Conservation (phyloP, 2,888 invertebrate species). For the Bembecia ichneumoniformis region DNA sequence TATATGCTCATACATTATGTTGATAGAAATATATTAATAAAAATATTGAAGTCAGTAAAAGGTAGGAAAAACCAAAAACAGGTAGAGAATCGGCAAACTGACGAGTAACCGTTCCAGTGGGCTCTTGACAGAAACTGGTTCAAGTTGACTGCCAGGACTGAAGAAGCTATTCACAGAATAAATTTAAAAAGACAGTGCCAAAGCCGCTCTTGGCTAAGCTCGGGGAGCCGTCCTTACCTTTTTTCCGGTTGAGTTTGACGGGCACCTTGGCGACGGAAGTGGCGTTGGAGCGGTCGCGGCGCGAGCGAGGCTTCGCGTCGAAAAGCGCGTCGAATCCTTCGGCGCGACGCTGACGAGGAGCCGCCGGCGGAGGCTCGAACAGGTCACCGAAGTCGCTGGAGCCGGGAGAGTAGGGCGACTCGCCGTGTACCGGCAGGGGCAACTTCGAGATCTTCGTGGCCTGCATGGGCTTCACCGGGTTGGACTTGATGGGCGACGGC, state of each 20-base stretch:
- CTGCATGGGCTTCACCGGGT: conserved; percentile 72
- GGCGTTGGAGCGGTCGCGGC: conserved; percentile 13
- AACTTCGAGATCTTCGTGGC: conserved; percentile 30
- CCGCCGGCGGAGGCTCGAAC: conserved; percentile 75
- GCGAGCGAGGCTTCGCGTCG: conserved; percentile 42
- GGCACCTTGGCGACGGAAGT: conserved; percentile 37
- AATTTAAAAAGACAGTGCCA: too few relatives aligned
- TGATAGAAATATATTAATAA: too few relatives aligned
- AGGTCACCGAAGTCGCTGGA: conserved; percentile 91
- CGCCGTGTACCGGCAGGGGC: conserved; percentile 65
- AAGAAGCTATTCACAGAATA: too few relatives aligned
- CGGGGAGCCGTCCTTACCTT: too few relatives aligned
- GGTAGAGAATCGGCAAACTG: too few relatives aligned
- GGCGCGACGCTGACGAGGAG: conserved; percentile 22
- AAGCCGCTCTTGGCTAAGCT: too few relatives aligned
- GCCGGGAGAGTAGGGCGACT: conserved; percentile 89
- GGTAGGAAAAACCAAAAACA: too few relatives aligned
- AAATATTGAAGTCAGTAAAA: too few relatives aligned
- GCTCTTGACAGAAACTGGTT: too few relatives aligned
- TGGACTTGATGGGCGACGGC: conserved; percentile 70
- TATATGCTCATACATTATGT: too few relatives aligned
- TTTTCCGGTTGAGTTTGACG: conserved; percentile 56
- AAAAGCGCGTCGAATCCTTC: conserved; percentile 77
- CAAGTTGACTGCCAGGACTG: too few relatives aligned
- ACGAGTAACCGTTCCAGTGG: too few relatives aligned